Percentiles rank a stretch among this genome's conserved stretches.
Conservation (phyloP, 2,888 invertebrate species). For the Ellobium chinense region DNA sequence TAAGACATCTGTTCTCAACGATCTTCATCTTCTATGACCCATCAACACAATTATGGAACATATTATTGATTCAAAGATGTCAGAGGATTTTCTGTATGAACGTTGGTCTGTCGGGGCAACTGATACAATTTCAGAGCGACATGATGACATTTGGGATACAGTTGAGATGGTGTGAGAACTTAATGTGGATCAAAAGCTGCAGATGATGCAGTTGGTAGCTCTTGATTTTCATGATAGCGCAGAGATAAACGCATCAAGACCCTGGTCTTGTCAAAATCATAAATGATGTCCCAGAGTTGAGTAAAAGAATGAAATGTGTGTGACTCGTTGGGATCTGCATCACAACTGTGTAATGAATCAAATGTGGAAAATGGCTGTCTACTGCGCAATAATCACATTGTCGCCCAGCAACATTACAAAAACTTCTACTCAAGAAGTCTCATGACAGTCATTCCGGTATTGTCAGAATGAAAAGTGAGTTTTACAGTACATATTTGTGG, state of each 20-base stretch:
- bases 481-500: too few species aligned
- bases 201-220: not conserved
- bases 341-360: too few species aligned
- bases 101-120: not conserved
- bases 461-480: too few species aligned
- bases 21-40: conserved; percentile 29
- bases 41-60: not conserved
- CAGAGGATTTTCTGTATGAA: not conserved
- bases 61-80: not conserved
- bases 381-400: too few species aligned
- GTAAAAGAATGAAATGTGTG: too few species aligned
- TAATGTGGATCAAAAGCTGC: not conserved
- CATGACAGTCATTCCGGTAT: too few species aligned
- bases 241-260: not conserved
- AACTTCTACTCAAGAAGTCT: too few species aligned
- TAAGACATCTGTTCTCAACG: conserved; percentile 56
- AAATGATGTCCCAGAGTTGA: too few species aligned
- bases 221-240: not conserved
- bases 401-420: too few species aligned
- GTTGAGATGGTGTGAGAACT: not conserved
- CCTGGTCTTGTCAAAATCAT: too few species aligned
- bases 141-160: not conserved
- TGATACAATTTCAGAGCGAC: not conserved
- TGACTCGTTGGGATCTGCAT: too few species aligned
- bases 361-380: too few species aligned